These are phyloP conservation scores for Suricata suricatta DNA, from an alignment of 2,113 vertebrate species.

Conservation along the genomic window DNA sequence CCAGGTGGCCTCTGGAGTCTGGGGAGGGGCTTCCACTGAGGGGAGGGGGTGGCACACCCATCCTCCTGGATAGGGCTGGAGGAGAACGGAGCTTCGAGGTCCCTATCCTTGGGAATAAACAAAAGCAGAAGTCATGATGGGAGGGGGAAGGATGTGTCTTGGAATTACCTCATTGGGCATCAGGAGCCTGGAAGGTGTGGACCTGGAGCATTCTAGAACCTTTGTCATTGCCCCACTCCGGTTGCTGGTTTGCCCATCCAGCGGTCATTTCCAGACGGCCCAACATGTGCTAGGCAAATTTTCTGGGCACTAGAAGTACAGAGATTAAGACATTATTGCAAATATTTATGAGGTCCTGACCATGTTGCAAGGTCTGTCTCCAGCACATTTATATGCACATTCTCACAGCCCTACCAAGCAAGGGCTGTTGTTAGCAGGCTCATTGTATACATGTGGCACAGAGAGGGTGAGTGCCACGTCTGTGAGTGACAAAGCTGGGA, in stretches of 20 bases:
- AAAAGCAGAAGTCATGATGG: background rate
- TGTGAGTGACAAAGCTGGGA: background rate
- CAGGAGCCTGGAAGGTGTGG: background rate
- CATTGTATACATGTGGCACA: background rate
- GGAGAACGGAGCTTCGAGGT: background rate
- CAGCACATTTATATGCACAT: background rate
- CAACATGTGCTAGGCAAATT: background rate
- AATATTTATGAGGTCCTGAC: background rate
- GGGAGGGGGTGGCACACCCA: background rate
- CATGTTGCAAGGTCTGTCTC: background rate
- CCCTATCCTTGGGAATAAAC: background rate
- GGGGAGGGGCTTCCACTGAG: background rate
- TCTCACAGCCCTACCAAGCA: background rate
- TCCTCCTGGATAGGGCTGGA: background rate
- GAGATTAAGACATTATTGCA: background rate
- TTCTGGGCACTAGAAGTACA: background rate
- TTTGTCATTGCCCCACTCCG: background rate
- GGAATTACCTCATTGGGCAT: background rate
- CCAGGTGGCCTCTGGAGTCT: background rate
- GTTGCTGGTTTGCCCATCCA: background rate
- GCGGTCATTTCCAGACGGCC: background rate
- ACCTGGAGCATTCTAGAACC: background rate
- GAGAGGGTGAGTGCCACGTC: background rate
- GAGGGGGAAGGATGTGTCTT: fast-evolving
- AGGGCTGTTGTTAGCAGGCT: background rate